phyloP scores from a whole-genome alignment of 2,888 invertebrate species.

The Tetrapedia diversipes region DNA sequence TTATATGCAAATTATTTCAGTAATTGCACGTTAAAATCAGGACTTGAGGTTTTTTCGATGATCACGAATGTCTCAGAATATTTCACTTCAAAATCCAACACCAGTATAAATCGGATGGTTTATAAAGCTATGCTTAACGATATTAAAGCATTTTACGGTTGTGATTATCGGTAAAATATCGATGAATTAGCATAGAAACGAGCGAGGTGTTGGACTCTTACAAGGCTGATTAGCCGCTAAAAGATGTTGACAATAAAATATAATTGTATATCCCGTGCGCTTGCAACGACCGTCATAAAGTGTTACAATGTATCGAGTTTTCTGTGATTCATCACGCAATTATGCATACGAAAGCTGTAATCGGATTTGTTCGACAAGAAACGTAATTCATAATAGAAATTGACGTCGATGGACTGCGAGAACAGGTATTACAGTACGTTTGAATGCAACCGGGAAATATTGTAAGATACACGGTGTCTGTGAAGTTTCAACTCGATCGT shows the following conservation, averaged over 20 bases:
- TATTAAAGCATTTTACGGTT: not conserved
- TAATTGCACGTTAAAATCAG: no score
- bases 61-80: no score
- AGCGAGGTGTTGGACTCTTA: not conserved
- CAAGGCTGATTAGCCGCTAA: not conserved
- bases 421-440: not conserved
- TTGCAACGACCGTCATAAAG: not conserved
- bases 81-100: not conserved
- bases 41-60: no score
- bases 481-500: not conserved
- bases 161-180: not conserved
- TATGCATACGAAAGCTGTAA: slow-evolving; percentile 30
- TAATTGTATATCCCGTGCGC: slow-evolving; percentile 3
- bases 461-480: not conserved
- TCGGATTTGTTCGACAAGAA: slow-evolving; percentile 25
- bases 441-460: not conserved
- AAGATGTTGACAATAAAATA: slow-evolving; percentile 8
- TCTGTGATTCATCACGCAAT: slow-evolving; percentile 22
- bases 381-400: slow-evolving; percentile 29
- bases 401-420: slow-evolving; percentile 1
- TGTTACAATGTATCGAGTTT: slow-evolving; percentile 3
- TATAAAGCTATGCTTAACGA: not conserved
- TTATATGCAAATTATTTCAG: no score
- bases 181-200: slow-evolving; percentile 4
- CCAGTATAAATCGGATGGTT: not conserved